Evolutionary conservation across 2,113 vertebrate genomes (phyloP).

Genomic region (Isichthys henryi): DNA sequence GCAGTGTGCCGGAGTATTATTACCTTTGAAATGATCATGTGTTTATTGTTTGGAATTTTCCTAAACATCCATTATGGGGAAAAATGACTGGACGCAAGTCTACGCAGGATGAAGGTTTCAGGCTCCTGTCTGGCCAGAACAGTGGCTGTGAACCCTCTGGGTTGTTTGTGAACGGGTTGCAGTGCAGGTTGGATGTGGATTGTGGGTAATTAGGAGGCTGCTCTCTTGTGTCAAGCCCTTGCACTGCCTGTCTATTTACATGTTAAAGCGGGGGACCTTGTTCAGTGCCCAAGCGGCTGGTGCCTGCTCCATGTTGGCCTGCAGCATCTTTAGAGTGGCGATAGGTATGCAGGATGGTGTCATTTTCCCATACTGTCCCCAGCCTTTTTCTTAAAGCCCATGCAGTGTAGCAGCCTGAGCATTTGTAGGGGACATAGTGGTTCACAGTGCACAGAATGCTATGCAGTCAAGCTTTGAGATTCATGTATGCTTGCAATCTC

Average conservation of each 20-base stretch:
- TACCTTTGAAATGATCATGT: neutral
- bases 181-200: constrained; percentile 40
- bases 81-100: neutral
- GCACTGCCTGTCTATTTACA: constrained; percentile 31
- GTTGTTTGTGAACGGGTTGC: constrained; percentile 27
- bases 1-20: neutral
- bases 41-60: neutral
- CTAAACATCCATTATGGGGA: neutral
- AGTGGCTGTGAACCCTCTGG: neutral
- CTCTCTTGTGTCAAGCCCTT: constrained; percentile 32
- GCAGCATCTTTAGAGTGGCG: constrained; percentile 1
- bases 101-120: neutral
- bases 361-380: constrained; percentile 8
- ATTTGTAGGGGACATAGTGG: neutral
- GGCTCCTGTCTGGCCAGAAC: neutral
- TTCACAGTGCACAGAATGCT: neutral
- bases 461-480: neutral
- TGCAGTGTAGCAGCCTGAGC: neutral
- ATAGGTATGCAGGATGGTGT: neutral
- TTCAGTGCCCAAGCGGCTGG: neutral
- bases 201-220: constrained; percentile 45
- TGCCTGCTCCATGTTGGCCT: constrained; percentile 10
- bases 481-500: neutral
- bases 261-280: constrained; percentile 28
- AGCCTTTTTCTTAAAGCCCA: neutral